These are phyloP conservation scores for Trachemys scripta DNA, from an alignment of 2,113 vertebrate species.

Conservation along the genomic window DNA sequence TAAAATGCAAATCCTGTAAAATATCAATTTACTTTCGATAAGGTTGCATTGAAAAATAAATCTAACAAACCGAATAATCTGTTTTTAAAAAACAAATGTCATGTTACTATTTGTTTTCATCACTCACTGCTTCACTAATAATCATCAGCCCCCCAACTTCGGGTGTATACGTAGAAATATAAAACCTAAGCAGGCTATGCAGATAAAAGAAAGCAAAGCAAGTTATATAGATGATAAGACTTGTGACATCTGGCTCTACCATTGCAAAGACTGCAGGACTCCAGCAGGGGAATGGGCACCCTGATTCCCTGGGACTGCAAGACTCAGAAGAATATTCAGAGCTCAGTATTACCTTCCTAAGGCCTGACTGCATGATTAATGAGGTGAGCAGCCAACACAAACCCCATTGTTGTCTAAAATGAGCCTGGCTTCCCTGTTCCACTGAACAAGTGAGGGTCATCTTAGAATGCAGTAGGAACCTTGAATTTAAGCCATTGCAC, in stretches of 20 bases:
- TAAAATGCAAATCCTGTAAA: background rate
- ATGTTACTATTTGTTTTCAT: background rate
- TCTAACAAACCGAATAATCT: background rate
- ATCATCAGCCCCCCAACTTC: fast-evolving
- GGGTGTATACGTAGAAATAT: background rate
- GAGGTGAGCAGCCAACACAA: background rate
- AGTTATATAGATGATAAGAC: too few relatives aligned
- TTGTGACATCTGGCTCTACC: fast-evolving
- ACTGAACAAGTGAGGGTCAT: background rate
- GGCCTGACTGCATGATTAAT: background rate
- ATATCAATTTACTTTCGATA: background rate
- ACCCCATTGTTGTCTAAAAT: background rate
- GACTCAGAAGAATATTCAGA: background rate
- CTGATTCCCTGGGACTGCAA: background rate
- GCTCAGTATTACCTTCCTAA: background rate
- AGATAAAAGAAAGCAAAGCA: background rate
- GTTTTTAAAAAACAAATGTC: background rate
- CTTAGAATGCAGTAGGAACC: background rate
- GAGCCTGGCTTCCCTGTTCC: background rate
- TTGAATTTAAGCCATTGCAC: background rate
- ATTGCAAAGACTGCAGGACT: background rate
- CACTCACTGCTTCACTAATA: background rate
- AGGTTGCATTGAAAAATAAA: background rate
- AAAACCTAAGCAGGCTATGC: background rate
- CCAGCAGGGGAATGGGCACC: background rate